Percentiles rank a stretch among this genome's conserved stretches.
Evolutionary conservation across 2,113 vertebrate genomes (phyloP).

Genomic region (Podocnemis expansa): DNA sequence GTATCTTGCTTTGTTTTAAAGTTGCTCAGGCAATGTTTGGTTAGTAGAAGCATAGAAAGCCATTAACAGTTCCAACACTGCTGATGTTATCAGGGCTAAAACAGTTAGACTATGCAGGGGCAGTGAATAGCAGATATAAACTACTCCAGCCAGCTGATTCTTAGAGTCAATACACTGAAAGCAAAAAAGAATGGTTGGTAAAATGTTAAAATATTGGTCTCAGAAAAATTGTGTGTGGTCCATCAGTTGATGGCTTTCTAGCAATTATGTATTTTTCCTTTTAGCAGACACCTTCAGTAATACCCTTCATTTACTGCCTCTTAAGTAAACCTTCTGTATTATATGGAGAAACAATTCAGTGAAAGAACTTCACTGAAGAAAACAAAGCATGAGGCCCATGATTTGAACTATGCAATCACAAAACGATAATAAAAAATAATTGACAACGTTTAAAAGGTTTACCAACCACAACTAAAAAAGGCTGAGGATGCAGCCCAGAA

Average conservation of each 20-base stretch:
- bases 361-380: conserved; percentile 9
- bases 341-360: conserved; percentile 7
- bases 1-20: conserved; percentile 33
- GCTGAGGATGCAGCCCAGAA: not conserved
- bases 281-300: conserved; percentile 22
- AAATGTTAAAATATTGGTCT: conserved; percentile 4
- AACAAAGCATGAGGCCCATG: not conserved
- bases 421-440: conserved; percentile 18
- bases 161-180: conserved; percentile 3
- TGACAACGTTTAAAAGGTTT: not conserved
- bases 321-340: conserved; percentile 36
- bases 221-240: not conserved
- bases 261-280: conserved; percentile 40
- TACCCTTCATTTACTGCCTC: conserved; percentile 30
- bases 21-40: conserved; percentile 35
- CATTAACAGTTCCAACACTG: conserved; percentile 11
- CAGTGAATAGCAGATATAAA: not conserved
- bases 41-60: conserved; percentile 24
- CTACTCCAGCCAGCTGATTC: not conserved
- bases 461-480: not conserved
- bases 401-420: conserved; percentile 13
- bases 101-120: not conserved
- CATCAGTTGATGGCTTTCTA: conserved; percentile 42
- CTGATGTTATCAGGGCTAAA: not conserved
- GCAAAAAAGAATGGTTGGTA: conserved; percentile 17